A percentile compares a stretch with the other conserved stretches of the same genome.
Conservation (phyloP, 2,113 vertebrate genomes). For the Dissostichus mawsoni region DNA sequence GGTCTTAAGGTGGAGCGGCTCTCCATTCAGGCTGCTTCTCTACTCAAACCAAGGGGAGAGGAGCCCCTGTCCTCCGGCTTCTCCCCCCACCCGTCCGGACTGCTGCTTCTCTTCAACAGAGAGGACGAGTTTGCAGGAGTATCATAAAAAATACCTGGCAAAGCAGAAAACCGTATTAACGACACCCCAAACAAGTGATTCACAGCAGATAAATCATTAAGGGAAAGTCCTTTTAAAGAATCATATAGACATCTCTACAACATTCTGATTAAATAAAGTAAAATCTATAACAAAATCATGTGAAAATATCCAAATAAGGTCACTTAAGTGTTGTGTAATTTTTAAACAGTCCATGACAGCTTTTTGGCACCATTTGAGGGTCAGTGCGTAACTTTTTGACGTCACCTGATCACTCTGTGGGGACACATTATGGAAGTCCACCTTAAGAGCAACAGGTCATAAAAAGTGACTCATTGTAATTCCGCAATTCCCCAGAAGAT, state of each 20-base stretch:
- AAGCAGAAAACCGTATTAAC: not conserved
- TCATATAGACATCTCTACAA: not conserved
- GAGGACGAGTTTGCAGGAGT: slow-evolving; percentile 39
- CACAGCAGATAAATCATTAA: not conserved
- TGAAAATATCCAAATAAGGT: too few relatives aligned
- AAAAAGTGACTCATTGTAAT: slow-evolving; percentile 1
- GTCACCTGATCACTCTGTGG: not conserved
- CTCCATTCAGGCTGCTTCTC: not conserved
- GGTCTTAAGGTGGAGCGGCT: slow-evolving; percentile 78
- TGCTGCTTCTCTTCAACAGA: slow-evolving; percentile 5
- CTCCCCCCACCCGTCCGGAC: slow-evolving; percentile 28
- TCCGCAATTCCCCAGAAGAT: slow-evolving; percentile 54
- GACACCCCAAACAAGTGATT: not conserved
- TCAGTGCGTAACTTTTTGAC: not conserved
- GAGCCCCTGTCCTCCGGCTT: slow-evolving; percentile 45
- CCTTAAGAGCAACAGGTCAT: slow-evolving; percentile 72
- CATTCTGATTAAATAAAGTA: not conserved
- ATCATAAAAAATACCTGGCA: slow-evolving; percentile 37
- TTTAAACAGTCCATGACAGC: not conserved
- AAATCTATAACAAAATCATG: not conserved
- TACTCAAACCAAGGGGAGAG: not conserved
- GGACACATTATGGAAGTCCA: slow-evolving; percentile 36
- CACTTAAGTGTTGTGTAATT: not conserved
- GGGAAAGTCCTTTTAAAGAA: not conserved
- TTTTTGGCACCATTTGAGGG: not conserved